Evolutionary conservation across 92 coral and sea anemone genomes (phyloP).

Genomic region (Palythoa heliodiscus): DNA sequence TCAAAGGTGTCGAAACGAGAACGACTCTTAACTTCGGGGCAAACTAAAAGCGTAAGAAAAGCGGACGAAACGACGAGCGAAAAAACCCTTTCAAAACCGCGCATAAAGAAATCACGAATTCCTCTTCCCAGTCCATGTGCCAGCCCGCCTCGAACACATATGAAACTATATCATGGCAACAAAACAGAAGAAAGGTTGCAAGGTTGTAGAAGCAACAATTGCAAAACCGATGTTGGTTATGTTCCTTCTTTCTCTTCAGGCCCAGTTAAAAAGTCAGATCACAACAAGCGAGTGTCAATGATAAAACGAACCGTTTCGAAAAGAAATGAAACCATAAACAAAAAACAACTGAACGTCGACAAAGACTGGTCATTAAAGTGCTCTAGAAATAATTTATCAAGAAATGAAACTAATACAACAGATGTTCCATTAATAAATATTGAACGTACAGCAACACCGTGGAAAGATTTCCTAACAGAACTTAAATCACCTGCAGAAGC

Average conservation of each 20-base stretch:
- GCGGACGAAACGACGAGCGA: conserved; percentile 2
- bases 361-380: not conserved
- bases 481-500: not conserved
- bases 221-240: conserved; percentile 16
- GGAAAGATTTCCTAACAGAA: not conserved
- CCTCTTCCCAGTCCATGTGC: conserved; percentile 19
- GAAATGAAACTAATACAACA: not conserved
- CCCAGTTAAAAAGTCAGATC: conserved; percentile 36
- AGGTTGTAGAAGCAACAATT: not conserved
- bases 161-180: not conserved
- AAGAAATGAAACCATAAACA: conserved; percentile 25
- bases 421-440: conserved; percentile 20
- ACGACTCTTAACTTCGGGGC: conserved; percentile 8
- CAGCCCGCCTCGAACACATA: conserved; percentile 36
- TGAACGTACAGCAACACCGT: conserved; percentile 26
- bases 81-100: not conserved
- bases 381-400: not conserved
- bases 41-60: not conserved
- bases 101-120: conserved; percentile 12
- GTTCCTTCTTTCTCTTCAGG: conserved; percentile 44
- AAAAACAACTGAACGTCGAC: not conserved
- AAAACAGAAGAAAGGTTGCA: conserved; percentile 3
- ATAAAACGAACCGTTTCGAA: conserved; percentile 52
- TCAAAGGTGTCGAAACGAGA: conserved; percentile 5
- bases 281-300: conserved; percentile 55